Conservation (phyloP, 2,797 vertebrate species). For the Nothura maculosa region DNA sequence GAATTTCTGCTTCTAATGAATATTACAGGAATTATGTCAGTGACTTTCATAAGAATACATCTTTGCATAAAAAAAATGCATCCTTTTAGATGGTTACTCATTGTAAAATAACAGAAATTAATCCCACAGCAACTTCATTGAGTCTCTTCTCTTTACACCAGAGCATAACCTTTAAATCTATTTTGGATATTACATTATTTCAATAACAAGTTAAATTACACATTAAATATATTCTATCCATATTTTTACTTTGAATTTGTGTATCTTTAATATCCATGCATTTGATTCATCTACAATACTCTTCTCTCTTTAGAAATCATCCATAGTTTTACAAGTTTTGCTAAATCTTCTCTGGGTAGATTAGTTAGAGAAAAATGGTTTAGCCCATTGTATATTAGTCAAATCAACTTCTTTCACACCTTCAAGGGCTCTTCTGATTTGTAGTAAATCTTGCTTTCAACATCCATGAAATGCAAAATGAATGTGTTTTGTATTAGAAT, state of each 20-base stretch:
- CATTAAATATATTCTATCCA: not conserved
- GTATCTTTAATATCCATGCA: not conserved
- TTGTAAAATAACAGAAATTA: slow-evolving; percentile 22
- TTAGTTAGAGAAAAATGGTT: not conserved
- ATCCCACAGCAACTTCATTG: not conserved
- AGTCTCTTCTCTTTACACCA: not conserved
- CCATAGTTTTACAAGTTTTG: not conserved
- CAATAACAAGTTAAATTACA: not conserved
- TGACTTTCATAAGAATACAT: not conserved
- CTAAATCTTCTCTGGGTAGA: not conserved
- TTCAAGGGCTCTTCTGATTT: not conserved
- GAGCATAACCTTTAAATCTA: not conserved
- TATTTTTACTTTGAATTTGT: not conserved
- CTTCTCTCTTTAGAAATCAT: not conserved
- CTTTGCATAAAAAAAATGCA: slow-evolving; percentile 20
- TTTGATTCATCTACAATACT: not conserved
- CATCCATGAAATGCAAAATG: not conserved
- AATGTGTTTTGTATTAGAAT: not conserved
- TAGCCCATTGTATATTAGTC: not conserved
- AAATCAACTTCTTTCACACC: not conserved
- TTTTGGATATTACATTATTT: not conserved
- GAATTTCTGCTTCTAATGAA: not conserved
- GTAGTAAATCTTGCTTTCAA: not conserved
- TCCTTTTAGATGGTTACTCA: not conserved
- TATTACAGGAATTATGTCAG: not conserved